Evolutionary conservation across 2,888 invertebrate species (phyloP), one percentile per base, ranked within the genome.

Genomic region (Eupithecia tripunctaria): DNA sequence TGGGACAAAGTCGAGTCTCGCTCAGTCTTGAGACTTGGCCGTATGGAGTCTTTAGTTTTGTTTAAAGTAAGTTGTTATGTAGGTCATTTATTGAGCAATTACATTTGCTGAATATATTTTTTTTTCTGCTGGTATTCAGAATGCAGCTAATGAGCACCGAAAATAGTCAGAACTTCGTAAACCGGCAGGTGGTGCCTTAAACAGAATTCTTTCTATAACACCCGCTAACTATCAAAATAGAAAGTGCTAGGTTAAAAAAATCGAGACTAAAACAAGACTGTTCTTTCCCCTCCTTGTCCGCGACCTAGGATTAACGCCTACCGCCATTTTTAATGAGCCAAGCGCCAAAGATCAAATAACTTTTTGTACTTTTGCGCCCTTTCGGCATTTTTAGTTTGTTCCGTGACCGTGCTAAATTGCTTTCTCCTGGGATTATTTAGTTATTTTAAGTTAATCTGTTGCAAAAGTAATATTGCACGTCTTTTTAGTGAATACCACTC

Each of bases 381-480:
- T 76, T 75, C 74, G 79, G 78, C 81, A 76, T 75, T 82, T 81
- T 82, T 79, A 82, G 83, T 82, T 80, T 73, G 72, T 70, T n/a
- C 70, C 83, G 84, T 84, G 86, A 84, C 83, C 82, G 77, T 78
- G 81, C 78, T 74, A 82, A 85, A 83, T 84, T 77, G 79, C 70
- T 14, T 59, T 77, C 77, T 75, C 59, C 43, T 18, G 10, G 63
- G 74, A 62, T 70, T 71, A 69, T 69, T 74, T 65, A 25, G 63
- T 68, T 68, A 60, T 60, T 41, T 25, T n/a, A 36, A n/a, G 29
- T n/a, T 63, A 63, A 63, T 32, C 36, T 63, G 36, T 36, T 63
- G 63, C 63, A n/a, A 63, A 63, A 63, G 5, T 63, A 1, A 2
- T n/a, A n/a, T 63, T 63, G 63, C 63, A 63, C 63, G 63, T 63